Base-by-base conservation (phyloP, 1,140 invertebrate species). In the Augochlora pura region DNA sequence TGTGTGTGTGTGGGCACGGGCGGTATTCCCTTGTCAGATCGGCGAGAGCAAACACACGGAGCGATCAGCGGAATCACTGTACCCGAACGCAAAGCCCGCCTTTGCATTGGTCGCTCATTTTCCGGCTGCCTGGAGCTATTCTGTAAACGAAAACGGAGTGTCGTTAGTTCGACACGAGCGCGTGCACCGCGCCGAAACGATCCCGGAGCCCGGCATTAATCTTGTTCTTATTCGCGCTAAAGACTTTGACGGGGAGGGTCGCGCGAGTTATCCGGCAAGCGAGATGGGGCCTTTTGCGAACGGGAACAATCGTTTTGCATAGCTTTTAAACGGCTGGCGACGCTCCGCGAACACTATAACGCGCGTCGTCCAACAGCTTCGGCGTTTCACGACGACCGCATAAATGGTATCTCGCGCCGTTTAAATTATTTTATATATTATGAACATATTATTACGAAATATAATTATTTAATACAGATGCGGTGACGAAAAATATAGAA, bases 181-280 rank as follows among this genome's bases (percentile, higher is more conserved):
- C 82, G 59, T 63, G 49, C 75, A 18, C 57, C 46, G 67, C 68
- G 57, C 57, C 74, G 77, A 81, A 83, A 83, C 70, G 54, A 27
- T 79, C 84, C 85, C 85, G 83, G 86, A 86, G 66, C 69, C 77
- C 57, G 73, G 66, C 84, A 84, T 86, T 86, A 86, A 86, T 86
- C 84, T 81, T 81, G 62, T 77, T 86, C 84, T 80, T 83, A 83
- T 78, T 77, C 81, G 70, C 64, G 60, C 76, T 63, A 69, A 49
- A 77, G 80, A 80, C 74, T 82, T 68, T 68, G 52, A 64, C 46
- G 23, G 64, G 65, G 67, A n/a, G 49, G 70, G 69, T 80, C 76
- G 69, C 57, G 76, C 71, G 49, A 8, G 52, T 32, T 39, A 57
- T 64, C 77, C 69, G n/a, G 39, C 21, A 59, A n/a, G 27, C 14